Conservation (phyloP, 2,113 vertebrate genomes). For the Atrichornis clamosus region DNA sequence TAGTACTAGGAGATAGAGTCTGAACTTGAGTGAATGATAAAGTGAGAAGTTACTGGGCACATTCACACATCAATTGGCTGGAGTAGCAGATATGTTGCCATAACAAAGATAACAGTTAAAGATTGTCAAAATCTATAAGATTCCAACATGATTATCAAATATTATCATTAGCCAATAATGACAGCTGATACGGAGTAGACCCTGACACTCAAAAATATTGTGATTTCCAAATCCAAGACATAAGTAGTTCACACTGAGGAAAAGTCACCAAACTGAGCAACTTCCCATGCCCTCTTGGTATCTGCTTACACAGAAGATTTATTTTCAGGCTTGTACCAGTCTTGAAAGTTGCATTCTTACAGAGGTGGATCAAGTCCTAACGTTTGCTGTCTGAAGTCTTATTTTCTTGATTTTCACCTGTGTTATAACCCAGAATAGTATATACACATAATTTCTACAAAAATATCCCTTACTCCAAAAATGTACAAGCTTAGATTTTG, state of each 20-base stretch:
- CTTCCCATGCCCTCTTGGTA: not conserved
- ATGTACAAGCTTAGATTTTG: not conserved
- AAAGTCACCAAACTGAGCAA: slow-evolving; percentile 26
- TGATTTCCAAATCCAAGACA: slow-evolving; percentile 3
- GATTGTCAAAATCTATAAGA: slow-evolving; percentile 61
- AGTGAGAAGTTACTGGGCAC: slow-evolving; percentile 60
- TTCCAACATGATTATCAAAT: slow-evolving; percentile 53
- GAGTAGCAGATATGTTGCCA: slow-evolving; percentile 44
- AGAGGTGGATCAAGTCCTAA: not conserved
- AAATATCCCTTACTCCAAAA: not conserved
- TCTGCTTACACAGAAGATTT: not conserved
- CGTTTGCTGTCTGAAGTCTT: not conserved
- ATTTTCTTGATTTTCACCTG: not conserved
- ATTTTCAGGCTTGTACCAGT: not conserved
- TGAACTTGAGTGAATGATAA: slow-evolving; percentile 50
- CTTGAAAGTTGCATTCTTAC: not conserved
- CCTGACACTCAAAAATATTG: slow-evolving; percentile 46
- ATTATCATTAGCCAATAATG: slow-evolving; percentile 57
- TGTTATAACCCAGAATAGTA: not conserved
- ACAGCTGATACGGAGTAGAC: slow-evolving; percentile 46
- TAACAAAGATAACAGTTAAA: slow-evolving; percentile 58
- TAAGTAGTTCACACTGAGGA: not conserved
- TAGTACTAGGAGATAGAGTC: slow-evolving; percentile 28
- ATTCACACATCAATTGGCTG: slow-evolving; percentile 56
- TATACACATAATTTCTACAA: not conserved